These are phyloP conservation scores for Oxyteleia sp. DNA, from an alignment of 2,888 invertebrate species.

Conservation along the genomic window DNA sequence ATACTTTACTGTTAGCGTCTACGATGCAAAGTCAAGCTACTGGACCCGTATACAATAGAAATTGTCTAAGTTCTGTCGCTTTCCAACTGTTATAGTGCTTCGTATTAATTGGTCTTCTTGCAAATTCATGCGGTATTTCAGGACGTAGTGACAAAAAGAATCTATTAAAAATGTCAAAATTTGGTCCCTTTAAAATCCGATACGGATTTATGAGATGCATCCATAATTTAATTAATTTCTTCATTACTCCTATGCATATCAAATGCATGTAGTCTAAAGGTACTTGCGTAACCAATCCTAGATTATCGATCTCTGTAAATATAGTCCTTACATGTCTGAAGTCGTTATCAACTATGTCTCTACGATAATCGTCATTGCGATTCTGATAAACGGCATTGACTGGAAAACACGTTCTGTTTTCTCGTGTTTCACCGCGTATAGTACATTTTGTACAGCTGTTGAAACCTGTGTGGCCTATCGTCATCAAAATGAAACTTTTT, in stretches of 20 bases:
- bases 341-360: not conserved
- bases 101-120: constrained; percentile 1
- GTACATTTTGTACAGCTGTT: not conserved
- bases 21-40: not conserved
- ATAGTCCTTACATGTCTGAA: not conserved
- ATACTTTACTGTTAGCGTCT: not conserved
- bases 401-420: not conserved
- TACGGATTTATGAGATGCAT: not conserved
- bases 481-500: not conserved
- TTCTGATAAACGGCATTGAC: not conserved
- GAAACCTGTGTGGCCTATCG: not conserved
- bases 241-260: not conserved
- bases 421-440: not conserved
- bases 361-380: not conserved
- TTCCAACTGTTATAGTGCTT: not conserved
- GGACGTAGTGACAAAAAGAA: not conserved
- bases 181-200: not conserved
- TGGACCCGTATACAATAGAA: not conserved
- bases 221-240: constrained; percentile 3
- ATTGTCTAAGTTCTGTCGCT: not conserved
- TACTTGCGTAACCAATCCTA: not conserved
- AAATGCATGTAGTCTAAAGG: constrained; percentile 1
- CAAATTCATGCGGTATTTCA: not conserved
- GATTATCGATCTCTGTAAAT: not conserved
- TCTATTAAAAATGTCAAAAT: not conserved